Base-by-base conservation (phyloP, 2,113 vertebrate species). In the Saguinus midas region DNA sequence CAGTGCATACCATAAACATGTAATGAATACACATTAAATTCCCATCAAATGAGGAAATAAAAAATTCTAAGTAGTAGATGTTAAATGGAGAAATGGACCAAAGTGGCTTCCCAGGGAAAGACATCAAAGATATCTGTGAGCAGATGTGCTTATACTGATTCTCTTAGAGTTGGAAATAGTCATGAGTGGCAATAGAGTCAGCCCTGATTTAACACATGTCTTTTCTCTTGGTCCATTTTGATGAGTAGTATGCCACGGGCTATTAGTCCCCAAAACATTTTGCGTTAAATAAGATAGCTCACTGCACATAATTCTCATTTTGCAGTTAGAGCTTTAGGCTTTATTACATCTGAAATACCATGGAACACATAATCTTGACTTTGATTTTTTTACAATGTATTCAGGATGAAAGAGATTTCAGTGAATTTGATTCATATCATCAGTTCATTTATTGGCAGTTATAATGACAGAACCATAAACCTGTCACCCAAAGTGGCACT, bases 391-490 rank as follows among this genome's bases (percentile, higher is more conserved):
- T 52, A 94, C 83, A 89, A 58, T 48, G 35, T 78, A 87, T 89
- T 97, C 43, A 75, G 96, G 93, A 91, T 3, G 92, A 97, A 94
- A 79, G 94, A 95, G 89, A 95, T 96, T 97, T 95, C 73, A 95
- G 86, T 88, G 89, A 96, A 95, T 91, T 80, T 81, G 95, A 84
- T 96, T 95, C 88, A 55, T 98, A 81, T 64, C 64, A 94, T 92
- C 96, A 96, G 96, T 91, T 97, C 94, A 93, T 96, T 96, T 96
- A 96, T 97, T 91, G 97, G 55, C 37, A 52, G 91, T 40, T 76
- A 58, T 80, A 94, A 89, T 87, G 86, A 95, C 89, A 83, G 61
- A 75, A 45, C n/a, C 82, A 84, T 75, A 95, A 91, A 86, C 58
- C 91, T 93, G 93, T 87, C 95, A 91, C 70, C 83, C 72, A 70